A percentile compares a stretch with the other conserved stretches of the same genome.
These are phyloP conservation scores for Drosophila bipectinata DNA, from an alignment of 1,140 invertebrate species.

Conservation along the genomic window DNA sequence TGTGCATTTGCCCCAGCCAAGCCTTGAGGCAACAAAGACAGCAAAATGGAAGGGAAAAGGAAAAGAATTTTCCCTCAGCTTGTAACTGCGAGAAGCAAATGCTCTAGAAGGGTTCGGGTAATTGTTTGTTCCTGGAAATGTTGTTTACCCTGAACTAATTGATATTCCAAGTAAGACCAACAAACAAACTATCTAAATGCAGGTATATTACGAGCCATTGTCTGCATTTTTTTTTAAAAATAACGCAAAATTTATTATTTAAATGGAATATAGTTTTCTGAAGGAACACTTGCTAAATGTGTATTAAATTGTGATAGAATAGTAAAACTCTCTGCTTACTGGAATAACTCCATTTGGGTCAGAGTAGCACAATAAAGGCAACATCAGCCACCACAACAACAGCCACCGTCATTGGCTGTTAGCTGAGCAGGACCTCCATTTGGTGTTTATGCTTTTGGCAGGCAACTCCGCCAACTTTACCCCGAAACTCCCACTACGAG, in stretches of 20 bases:
- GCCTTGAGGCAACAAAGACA: constrained; percentile 34
- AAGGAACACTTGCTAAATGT: no score
- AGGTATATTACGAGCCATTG: no score
- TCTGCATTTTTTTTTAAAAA: not conserved
- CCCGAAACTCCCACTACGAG: constrained; percentile 7
- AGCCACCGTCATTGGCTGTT: constrained; percentile 29
- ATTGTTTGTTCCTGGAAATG: not conserved
- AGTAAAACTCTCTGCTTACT: not conserved
- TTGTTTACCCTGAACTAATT: constrained; percentile 4
- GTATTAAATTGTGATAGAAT: no score
- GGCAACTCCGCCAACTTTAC: constrained; percentile 23
- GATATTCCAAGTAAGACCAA: not conserved
- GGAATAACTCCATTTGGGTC: not conserved
- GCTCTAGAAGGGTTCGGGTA: not conserved
- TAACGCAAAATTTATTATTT: not conserved
- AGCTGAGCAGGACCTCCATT: constrained; percentile 55
- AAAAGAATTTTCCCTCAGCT: not conserved
- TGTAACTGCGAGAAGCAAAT: constrained; percentile 25
- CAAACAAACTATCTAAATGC: not conserved
- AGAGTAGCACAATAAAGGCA: constrained; percentile 32
- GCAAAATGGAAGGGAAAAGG: constrained; percentile 1
- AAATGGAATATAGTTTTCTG: not conserved
- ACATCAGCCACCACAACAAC: constrained; percentile 36
- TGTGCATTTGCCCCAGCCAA: constrained; percentile 34
- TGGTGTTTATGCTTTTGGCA: constrained; percentile 64